A percentile compares a stretch with the other conserved stretches of the same genome.
phyloP scores from a whole-genome alignment of 2,888 invertebrate genomes.

The Actias luna region DNA sequence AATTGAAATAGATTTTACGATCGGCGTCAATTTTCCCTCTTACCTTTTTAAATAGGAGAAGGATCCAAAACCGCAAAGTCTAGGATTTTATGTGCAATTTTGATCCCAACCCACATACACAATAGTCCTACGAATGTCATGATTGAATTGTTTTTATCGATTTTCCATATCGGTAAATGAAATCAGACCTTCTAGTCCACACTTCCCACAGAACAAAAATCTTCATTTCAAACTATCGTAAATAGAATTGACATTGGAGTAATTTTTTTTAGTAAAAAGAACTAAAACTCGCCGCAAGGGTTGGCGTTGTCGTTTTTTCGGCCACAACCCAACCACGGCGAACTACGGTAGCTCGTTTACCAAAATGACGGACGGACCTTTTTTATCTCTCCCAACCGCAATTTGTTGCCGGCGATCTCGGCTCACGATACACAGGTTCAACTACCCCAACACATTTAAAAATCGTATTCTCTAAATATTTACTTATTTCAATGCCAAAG shows the following conservation, averaged over 20 bases:
- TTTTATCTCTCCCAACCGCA: slow-evolving; percentile 78
- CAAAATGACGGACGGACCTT: slow-evolving; percentile 79
- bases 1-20: background rate
- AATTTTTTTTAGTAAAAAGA: slow-evolving; percentile 57
- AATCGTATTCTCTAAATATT: slow-evolving; percentile 66
- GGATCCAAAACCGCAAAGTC: background rate
- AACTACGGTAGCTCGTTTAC: slow-evolving; percentile 68
- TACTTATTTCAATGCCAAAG: slow-evolving; percentile 48
- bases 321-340: slow-evolving; percentile 51
- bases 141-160: slow-evolving; percentile 37
- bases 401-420: slow-evolving; percentile 74
- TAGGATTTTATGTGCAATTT: slow-evolving; percentile 5
- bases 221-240: slow-evolving; percentile 44
- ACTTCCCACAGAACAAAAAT: slow-evolving; percentile 25
- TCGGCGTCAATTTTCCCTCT: background rate
- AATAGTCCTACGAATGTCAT: slow-evolving; percentile 14
- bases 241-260: slow-evolving; percentile 65
- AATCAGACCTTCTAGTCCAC: slow-evolving; percentile 6
- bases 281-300: slow-evolving; percentile 40
- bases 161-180: slow-evolving; percentile 28
- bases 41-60: background rate
- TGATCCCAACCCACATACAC: slow-evolving; percentile 11
- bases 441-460: slow-evolving; percentile 61
- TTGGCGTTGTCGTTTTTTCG: slow-evolving; percentile 54
- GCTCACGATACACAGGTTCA: slow-evolving; percentile 63